Conservation (phyloP, 2,113 vertebrate species). For the Rhinopomastus cyanomelas region DNA sequence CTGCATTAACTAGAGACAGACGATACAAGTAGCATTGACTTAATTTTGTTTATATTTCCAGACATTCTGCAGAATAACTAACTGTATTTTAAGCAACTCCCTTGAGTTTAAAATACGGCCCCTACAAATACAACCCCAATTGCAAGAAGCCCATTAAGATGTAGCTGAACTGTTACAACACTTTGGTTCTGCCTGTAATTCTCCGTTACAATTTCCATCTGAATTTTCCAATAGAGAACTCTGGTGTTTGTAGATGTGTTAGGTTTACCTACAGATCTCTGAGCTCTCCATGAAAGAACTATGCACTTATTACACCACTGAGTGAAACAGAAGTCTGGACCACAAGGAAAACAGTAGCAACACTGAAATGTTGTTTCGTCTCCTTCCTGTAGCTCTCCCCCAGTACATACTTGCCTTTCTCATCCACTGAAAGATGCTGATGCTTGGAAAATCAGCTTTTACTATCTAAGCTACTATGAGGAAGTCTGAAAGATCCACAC, state of each 20-base stretch:
- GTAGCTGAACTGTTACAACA: background rate
- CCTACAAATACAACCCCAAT: background rate
- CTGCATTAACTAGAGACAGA: background rate
- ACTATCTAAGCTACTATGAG: background rate
- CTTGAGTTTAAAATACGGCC: background rate
- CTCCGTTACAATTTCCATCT: background rate
- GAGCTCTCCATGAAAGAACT: background rate
- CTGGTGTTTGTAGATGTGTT: background rate
- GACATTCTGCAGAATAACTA: background rate
- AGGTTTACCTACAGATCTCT: background rate
- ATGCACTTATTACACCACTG: background rate
- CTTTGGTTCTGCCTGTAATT: background rate
- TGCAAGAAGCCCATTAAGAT: background rate
- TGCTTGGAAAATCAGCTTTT: background rate
- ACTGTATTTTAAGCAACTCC: background rate
- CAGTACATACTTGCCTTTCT: background rate
- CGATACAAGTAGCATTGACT: background rate
- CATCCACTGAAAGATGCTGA: background rate
- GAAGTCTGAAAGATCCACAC: background rate
- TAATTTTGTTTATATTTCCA: constrained; percentile 3
- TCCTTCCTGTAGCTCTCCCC: background rate
- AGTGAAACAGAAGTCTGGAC: background rate
- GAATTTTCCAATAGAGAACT: background rate
- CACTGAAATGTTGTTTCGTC: background rate
- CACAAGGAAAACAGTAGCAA: background rate